These are phyloP conservation scores for Brienomyrus longianalis DNA, from an alignment of 2,113 vertebrate genomes.

Conservation along the genomic window DNA sequence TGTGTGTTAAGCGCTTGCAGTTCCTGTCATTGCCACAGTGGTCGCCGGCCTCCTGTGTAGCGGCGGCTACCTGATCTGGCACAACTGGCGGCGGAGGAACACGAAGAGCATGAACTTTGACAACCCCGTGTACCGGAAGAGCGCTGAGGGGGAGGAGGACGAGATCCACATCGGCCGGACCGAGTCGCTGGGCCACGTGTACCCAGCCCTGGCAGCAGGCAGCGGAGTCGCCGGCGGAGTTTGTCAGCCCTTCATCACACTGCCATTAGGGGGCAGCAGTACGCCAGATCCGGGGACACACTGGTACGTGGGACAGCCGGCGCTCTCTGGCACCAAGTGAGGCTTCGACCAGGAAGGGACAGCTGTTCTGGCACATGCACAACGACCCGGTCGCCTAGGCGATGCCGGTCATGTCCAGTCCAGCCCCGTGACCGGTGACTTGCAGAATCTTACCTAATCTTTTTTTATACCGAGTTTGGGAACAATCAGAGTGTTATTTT, in stretches of 20 bases:
- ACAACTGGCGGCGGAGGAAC: constrained; percentile 91
- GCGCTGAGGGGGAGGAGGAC: constrained; percentile 83
- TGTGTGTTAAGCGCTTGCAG: constrained; percentile 69
- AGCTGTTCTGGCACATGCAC: constrained; percentile 32
- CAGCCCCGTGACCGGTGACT: neutral
- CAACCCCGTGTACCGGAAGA: constrained; percentile 97
- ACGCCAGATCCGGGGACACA: constrained; percentile 62
- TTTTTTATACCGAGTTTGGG: neutral
- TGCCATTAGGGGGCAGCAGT: constrained; percentile 55
- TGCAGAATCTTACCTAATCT: neutral
- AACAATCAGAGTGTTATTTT: neutral
- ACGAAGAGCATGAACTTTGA: constrained; percentile 99
- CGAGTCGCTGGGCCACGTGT: constrained; percentile 74
- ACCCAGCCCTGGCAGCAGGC: constrained; percentile 62
- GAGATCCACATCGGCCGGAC: constrained; percentile 90
- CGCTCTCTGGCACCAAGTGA: constrained; percentile 58
- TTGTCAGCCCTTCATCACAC: constrained; percentile 61
- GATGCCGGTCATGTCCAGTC: neutral
- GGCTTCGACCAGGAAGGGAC: constrained; percentile 16
- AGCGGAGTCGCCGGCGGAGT: constrained; percentile 55
- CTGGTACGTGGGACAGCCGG: constrained; percentile 67
- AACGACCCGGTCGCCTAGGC: neutral
- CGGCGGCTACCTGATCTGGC: constrained; percentile 87
- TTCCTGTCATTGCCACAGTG: constrained; percentile 73
- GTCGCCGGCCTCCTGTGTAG: constrained; percentile 80